These are phyloP conservation scores for Podargus strigoides DNA, from an alignment of 2,797 vertebrate genomes.

Conservation along the genomic window DNA sequence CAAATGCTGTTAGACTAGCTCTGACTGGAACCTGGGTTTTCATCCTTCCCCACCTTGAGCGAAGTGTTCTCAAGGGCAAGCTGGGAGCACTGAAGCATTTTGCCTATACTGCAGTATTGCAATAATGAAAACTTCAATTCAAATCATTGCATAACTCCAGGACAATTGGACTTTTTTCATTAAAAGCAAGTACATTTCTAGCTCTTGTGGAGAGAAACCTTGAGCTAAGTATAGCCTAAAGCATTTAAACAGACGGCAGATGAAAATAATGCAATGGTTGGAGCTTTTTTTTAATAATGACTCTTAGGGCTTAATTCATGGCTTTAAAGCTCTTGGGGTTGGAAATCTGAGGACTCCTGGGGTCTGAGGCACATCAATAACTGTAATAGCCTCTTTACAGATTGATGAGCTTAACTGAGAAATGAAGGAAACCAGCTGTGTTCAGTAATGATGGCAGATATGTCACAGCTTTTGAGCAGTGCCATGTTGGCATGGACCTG, in stretches of 20 bases:
- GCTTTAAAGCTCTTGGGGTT: slow-evolving; percentile 20
- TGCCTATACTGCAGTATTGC: neutral
- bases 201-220: slow-evolving; percentile 29
- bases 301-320: slow-evolving; percentile 32
- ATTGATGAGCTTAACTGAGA: slow-evolving; percentile 15
- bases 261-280: slow-evolving; percentile 46
- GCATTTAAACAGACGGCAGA: slow-evolving; percentile 41
- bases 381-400: neutral
- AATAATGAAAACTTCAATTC: slow-evolving; percentile 27
- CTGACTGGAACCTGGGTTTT: neutral
- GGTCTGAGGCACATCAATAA: slow-evolving; percentile 40
- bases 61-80: neutral
- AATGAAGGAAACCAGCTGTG: neutral
- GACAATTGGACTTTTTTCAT: neutral
- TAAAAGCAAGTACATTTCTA: slow-evolving; percentile 25
- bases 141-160: slow-evolving; percentile 39
- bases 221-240: slow-evolving; percentile 54
- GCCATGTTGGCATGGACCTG: neutral
- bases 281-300: slow-evolving; percentile 50
- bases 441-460: neutral
- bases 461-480: neutral
- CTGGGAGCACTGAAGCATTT: neutral
- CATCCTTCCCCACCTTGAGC: neutral
- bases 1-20: neutral
- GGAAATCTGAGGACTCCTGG: slow-evolving; percentile 27